Conservation (phyloP, 2,888 invertebrate species). For the Archips crataeganus region DNA sequence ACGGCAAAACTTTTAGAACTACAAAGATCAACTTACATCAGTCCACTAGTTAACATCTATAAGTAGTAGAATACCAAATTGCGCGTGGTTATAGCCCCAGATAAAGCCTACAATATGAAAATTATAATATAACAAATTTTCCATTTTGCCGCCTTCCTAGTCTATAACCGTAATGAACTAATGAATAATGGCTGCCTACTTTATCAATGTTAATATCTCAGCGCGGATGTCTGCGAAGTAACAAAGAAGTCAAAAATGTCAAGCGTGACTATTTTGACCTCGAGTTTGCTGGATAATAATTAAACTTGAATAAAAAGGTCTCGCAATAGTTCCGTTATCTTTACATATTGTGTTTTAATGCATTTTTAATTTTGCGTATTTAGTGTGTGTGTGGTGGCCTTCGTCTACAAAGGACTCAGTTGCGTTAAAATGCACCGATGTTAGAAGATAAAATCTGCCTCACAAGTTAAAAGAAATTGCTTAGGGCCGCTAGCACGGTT, state of each 20-base stretch:
- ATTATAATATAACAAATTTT: constrained; percentile 1
- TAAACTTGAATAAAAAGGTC: constrained; percentile 9
- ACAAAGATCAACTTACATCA: neutral
- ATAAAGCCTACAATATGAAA: neutral
- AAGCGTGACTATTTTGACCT: constrained; percentile 41
- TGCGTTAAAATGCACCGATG: neutral
- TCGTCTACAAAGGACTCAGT: neutral
- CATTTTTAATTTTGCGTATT: neutral
- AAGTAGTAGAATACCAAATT: neutral
- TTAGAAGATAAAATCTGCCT: too few species aligned
- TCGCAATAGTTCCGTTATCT: constrained; percentile 20
- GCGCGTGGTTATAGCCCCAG: neutral
- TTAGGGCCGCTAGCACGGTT: too few species aligned
- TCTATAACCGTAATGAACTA: constrained; percentile 11
- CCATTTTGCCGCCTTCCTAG: neutral
- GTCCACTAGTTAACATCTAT: neutral
- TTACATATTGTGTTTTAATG: constrained; percentile 4
- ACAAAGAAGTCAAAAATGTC: constrained; percentile 41
- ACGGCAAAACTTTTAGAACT: neutral
- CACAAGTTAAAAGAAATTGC: too few species aligned
- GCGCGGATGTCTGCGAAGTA: constrained; percentile 33
- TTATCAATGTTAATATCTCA: constrained; percentile 37
- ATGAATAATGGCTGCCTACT: constrained; percentile 18
- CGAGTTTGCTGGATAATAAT: constrained; percentile 29
- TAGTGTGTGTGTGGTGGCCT: neutral